Evolutionary conservation across 2,113 vertebrate genomes (phyloP).

Genomic region (Dicentrarchus labrax): DNA sequence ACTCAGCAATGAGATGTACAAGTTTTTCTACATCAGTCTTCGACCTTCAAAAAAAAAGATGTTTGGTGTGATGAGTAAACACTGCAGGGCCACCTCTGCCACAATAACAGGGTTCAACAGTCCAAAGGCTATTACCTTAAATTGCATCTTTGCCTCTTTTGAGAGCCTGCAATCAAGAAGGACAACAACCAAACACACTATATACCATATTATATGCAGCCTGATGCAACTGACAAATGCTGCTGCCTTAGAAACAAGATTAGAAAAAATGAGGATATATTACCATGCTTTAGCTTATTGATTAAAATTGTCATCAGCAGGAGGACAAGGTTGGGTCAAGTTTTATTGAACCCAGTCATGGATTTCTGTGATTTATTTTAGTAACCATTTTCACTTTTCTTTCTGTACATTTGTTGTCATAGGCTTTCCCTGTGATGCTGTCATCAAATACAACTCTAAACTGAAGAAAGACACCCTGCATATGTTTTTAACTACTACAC

Average conservation of each 20-base stretch:
- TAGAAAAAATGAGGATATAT: slow-evolving; percentile 16
- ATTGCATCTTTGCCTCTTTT: slow-evolving; percentile 6
- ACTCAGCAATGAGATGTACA: background rate
- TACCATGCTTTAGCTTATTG: slow-evolving; percentile 16
- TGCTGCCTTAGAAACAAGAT: background rate
- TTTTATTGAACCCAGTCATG: slow-evolving; percentile 22
- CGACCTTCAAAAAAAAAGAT: background rate
- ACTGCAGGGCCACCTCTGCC: background rate
- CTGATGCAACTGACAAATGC: background rate
- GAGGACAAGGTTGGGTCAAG: slow-evolving; percentile 21
- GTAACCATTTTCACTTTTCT: background rate
- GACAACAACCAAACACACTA: background rate
- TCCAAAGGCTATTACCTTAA: background rate
- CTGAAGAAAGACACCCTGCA: background rate
- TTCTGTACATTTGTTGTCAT: background rate
- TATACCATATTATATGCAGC: background rate
- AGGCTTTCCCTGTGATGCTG: background rate
- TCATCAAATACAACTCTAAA: background rate
- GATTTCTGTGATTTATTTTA: slow-evolving; percentile 15
- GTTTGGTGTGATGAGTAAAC: slow-evolving; percentile 2
- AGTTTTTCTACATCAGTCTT: background rate
- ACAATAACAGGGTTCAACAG: slow-evolving; percentile 13
- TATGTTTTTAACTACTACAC: background rate
- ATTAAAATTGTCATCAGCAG: slow-evolving; percentile 17
- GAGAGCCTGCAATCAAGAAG: slow-evolving; percentile 16